phyloP scores from a whole-genome alignment of 2,113 vertebrate species.

The Puma concolor region DNA sequence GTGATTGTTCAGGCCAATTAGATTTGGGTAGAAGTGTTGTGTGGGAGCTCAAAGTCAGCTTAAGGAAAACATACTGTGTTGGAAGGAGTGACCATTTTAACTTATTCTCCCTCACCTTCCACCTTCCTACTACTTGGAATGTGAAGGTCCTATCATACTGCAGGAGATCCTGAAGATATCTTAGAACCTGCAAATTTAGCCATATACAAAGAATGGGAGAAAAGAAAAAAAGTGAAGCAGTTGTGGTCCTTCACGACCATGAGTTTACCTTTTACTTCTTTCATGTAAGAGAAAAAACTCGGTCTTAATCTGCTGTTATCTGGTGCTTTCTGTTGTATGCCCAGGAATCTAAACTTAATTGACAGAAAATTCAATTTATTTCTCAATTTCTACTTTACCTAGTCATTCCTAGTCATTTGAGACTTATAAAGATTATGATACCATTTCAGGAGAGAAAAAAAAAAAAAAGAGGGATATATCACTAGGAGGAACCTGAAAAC shows the following conservation, averaged over 20 bases:
- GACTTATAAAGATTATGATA: background rate
- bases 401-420: background rate
- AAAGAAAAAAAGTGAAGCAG: background rate
- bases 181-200: background rate
- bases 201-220: background rate
- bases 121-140: background rate
- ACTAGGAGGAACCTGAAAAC: background rate
- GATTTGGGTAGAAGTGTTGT: background rate
- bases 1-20: background rate
- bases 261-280: background rate
- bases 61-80: background rate
- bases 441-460: background rate
- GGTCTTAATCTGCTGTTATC: background rate
- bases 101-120: fast-evolving
- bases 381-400: background rate
- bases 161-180: background rate
- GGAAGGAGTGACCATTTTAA: background rate
- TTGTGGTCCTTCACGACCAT: fast-evolving
- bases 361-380: background rate
- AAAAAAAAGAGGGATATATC: background rate
- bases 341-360: background rate
- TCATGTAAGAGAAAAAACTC: background rate
- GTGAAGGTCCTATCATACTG: too few relatives aligned
- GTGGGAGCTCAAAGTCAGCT: background rate
- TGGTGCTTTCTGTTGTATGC: background rate